Evolutionary conservation across 2,888 invertebrate genomes (phyloP), one percentile per base, ranked within the genome.

Genomic region (Lacanobia oleracea): DNA sequence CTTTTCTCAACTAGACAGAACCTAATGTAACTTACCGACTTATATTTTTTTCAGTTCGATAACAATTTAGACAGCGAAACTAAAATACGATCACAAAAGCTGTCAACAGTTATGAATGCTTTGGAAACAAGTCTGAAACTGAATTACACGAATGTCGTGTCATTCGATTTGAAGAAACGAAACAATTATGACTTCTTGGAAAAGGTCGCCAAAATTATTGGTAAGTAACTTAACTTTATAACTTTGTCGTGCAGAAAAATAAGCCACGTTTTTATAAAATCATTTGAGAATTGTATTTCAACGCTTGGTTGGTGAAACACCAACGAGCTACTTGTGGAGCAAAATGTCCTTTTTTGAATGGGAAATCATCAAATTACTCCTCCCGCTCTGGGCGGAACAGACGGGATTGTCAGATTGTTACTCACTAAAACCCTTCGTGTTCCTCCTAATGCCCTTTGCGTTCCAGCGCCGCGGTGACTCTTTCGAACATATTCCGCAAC

Each of bases 121-220:
- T 75, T 92, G 54, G 92, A 92, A 84, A 87, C 80, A 7, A 89
- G 90, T 77, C 81, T 92, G 67, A 90, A 89, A 84, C 84, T 89
- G 37, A 91, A 90, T 68, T 84, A 90, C 68, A 85, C 84, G 56
- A 91, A 88, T 75, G 87, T 91, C 67, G 48, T 86, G 33, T 86
- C 89, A 1, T 90, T 85, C 64, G 87, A 91, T 83, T 72, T 87
- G 62, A 87, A 86, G 66, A 85, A 86, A 76, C 72, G 67, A 63
- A 75, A 73, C 59, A 64, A 73, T 70, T 63, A 73, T 5, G 78
- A 87, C 45, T 87, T 87, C 72, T 64, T 78, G 43, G 67, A 61
- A 33, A 87, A 87, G 61, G 65, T 88, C 10, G 76, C 83, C 16
- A 79, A 77, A 71, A 86, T 89, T 48, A 72, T 88, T 33, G 89